phyloP scores from a whole-genome alignment of 2,113 vertebrate genomes.

The Pelecanus crispus region DNA sequence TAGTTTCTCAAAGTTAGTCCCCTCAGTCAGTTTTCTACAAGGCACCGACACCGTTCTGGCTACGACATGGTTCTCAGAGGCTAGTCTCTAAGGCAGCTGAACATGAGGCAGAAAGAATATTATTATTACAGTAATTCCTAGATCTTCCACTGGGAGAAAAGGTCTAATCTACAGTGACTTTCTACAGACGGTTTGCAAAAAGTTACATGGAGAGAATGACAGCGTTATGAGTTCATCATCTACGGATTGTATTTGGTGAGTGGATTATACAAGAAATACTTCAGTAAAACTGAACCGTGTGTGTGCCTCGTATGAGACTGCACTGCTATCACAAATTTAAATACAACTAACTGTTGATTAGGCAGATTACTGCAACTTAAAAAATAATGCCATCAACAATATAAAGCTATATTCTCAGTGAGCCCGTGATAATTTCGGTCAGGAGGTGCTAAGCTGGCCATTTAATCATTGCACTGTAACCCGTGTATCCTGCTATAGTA shows the following conservation, averaged over 20 bases:
- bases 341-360: slow-evolving; percentile 12
- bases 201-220: neutral
- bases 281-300: neutral
- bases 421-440: neutral
- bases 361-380: slow-evolving; percentile 25
- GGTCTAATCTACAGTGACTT: neutral
- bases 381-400: neutral
- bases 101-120: neutral
- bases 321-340: neutral
- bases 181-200: neutral
- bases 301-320: neutral
- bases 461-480: neutral
- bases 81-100: neutral
- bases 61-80: neutral
- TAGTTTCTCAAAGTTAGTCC: neutral
- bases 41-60: neutral
- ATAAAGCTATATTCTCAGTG: neutral
- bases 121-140: neutral
- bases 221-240: neutral
- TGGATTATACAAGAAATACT: neutral
- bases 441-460: neutral
- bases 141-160: neutral
- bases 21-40: neutral
- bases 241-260: neutral
- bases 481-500: neutral